Percentiles rank a stretch among this genome's conserved stretches.
phyloP scores from a whole-genome alignment of 2,113 vertebrate species.

The Ploceus nigricollis region DNA sequence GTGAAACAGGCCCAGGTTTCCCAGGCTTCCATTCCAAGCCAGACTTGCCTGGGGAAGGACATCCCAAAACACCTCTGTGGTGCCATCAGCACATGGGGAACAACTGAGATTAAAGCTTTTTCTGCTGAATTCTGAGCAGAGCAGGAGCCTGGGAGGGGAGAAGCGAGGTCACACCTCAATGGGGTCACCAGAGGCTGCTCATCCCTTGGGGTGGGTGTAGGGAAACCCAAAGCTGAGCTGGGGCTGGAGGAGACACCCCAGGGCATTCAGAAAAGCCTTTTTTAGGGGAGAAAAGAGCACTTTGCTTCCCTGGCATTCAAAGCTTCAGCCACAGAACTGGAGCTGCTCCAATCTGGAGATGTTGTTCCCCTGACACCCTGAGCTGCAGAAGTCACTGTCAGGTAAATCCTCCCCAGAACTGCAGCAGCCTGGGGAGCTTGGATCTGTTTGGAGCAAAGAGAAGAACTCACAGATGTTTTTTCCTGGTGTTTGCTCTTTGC shows the following conservation, averaged over 20 bases:
- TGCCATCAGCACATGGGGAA: rapidly evolving
- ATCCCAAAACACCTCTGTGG: neutral
- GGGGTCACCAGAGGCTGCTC: neutral
- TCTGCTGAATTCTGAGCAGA: neutral
- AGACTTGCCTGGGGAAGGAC: neutral
- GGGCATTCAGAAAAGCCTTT: neutral
- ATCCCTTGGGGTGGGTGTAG: rapidly evolving
- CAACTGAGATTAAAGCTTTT: neutral
- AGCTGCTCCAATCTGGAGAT: neutral
- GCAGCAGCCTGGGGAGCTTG: neutral
- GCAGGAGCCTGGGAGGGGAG: neutral
- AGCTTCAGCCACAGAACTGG: neutral
- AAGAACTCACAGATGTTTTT: neutral
- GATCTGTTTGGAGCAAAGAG: neutral
- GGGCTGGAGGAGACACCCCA: neutral
- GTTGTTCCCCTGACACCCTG: neutral
- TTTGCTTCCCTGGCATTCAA: neutral
- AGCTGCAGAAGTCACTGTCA: rapidly evolving
- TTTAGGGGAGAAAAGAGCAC: neutral
- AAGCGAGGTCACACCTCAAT: neutral
- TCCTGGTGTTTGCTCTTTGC: neutral
- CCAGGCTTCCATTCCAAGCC: neutral
- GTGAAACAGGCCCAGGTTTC: neutral
- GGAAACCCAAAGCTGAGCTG: neutral
- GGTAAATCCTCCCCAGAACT: neutral